Percentiles rank a stretch among this genome's conserved stretches.
Conservation (phyloP, 2,888 invertebrate genomes). For the Cactoblastis cactorum region DNA sequence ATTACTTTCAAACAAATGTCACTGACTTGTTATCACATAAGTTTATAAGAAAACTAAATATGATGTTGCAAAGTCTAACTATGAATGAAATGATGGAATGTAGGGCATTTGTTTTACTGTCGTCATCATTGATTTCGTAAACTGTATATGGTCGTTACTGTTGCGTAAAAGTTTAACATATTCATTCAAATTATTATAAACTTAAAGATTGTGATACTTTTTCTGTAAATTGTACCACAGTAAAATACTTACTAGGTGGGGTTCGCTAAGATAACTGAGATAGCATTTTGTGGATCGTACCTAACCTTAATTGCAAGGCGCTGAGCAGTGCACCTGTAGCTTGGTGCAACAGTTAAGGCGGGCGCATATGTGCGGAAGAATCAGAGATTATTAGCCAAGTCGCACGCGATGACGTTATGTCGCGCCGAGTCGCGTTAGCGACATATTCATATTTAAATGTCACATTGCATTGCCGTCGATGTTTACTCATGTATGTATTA, state of each 20-base stretch:
- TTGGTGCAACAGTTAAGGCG: constrained; percentile 28
- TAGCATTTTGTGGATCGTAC: constrained; percentile 6
- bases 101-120: constrained; percentile 13
- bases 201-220: too few species aligned
- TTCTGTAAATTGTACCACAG: too few species aligned
- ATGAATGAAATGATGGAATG: constrained; percentile 19
- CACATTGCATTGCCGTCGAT: constrained; percentile 44
- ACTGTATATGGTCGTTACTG: too few species aligned
- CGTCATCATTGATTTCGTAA: too few species aligned
- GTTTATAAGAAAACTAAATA: constrained; percentile 50
- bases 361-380: constrained; percentile 70
- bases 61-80: constrained; percentile 32
- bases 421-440: constrained; percentile 27
- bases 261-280: too few species aligned
- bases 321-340: constrained; percentile 27
- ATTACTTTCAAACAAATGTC: too few species aligned
- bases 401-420: constrained; percentile 41
- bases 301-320: constrained; percentile 7
- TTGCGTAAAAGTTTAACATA: too few species aligned
- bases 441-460: constrained; percentile 76
- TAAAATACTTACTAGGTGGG: too few species aligned
- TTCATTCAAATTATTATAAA: too few species aligned
- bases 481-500: constrained; percentile 48
- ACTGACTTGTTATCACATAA: constrained; percentile 55
- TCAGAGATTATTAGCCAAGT: constrained; percentile 66